Conservation (phyloP, 2,888 invertebrate species). For the Rhimphoctona megacephalus region DNA sequence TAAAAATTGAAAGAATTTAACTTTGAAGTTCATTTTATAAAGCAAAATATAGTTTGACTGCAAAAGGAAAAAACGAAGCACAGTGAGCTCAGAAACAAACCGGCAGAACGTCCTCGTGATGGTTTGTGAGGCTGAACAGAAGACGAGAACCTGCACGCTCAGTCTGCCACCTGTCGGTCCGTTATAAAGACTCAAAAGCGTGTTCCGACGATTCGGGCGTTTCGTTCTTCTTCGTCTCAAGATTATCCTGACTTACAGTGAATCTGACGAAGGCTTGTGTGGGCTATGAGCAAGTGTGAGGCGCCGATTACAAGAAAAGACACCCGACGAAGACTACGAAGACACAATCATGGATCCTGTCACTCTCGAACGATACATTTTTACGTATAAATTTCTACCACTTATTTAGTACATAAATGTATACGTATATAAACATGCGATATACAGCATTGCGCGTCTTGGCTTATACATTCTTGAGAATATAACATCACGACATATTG, state of each 20-base stretch:
- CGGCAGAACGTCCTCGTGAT: constrained; percentile 4
- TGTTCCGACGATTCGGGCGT: constrained; percentile 74
- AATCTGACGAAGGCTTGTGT: not conserved
- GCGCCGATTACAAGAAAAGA: constrained; percentile 30
- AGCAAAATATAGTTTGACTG: not conserved
- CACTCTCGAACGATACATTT: constrained; percentile 40
- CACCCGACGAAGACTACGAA: not conserved
- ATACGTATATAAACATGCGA: not conserved
- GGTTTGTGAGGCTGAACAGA: constrained; percentile 64
- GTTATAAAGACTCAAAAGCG: constrained; percentile 75
- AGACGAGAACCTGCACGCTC: constrained; percentile 78
- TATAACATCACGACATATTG: constrained; percentile 37
- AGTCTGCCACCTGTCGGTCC: constrained; percentile 82
- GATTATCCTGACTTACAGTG: constrained; percentile 10
- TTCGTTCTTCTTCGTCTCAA: constrained; percentile 58
- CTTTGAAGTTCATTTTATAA: not conserved
- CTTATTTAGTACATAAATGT: not conserved
- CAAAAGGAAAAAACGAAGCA: constrained; percentile 33
- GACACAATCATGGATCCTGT: constrained; percentile 47
- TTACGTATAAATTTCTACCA: constrained; percentile 5
- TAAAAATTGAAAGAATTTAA: not conserved
- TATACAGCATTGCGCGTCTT: not conserved
- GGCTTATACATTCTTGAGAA: constrained; percentile 40
- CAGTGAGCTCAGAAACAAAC: constrained; percentile 31
- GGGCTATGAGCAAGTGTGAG: not conserved